Conservation (phyloP, 2,797 vertebrate species). For the Gouania willdenowi region DNA sequence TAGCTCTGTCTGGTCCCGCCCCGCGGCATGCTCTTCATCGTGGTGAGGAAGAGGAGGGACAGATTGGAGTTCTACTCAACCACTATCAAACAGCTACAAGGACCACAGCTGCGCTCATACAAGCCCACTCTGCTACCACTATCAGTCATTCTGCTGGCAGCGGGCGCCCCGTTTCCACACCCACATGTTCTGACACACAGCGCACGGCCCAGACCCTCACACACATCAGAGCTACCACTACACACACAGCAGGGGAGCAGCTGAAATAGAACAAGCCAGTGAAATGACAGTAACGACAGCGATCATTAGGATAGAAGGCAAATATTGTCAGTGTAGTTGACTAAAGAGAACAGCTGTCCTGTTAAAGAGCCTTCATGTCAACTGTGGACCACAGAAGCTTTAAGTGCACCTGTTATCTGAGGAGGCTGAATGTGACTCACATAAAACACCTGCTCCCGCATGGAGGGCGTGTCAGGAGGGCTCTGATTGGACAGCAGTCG, state of each 20-base stretch:
- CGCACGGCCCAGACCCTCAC: constrained; percentile 34
- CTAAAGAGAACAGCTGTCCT: background rate
- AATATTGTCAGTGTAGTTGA: background rate
- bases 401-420: no score
- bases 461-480: constrained; percentile 94
- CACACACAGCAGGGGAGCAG: constrained; percentile 64
- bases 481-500: constrained; percentile 96
- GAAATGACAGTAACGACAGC: constrained; percentile 46
- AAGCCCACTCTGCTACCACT: constrained; percentile 30
- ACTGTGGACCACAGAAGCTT: background rate
- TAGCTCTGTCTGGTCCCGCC: constrained; percentile 52
- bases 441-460: constrained; percentile 98
- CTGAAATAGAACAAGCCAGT: constrained; percentile 71
- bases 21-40: constrained; percentile 49
- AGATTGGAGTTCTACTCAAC: constrained; percentile 70
- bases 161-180: constrained; percentile 24
- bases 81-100: constrained; percentile 72
- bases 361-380: background rate
- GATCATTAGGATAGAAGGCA: constrained; percentile 14
- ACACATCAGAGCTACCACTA: constrained; percentile 56
- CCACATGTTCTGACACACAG: constrained; percentile 45
- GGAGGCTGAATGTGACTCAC: constrained; percentile 77
- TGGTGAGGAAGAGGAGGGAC: constrained; percentile 65
- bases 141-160: constrained; percentile 28
- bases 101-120: constrained; percentile 64